Base-by-base conservation (phyloP, 2,888 invertebrate genomes). In the Lathronympha strigana region DNA sequence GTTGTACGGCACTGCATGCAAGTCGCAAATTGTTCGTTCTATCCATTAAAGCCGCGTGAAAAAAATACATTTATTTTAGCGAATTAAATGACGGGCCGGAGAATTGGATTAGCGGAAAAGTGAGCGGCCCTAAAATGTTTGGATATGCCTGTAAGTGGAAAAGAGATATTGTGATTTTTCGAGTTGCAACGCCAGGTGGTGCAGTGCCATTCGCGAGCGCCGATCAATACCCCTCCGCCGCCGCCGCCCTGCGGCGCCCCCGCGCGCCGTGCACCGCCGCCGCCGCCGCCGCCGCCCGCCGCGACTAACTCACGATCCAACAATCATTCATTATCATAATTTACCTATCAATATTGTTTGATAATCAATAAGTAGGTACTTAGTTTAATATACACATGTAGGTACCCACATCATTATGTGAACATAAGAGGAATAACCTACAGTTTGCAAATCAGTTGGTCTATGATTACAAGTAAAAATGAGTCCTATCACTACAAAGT, bases 161-260 rank as follows among this genome's bases (percentile, higher is more conserved):
- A 33, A 15, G 40, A 25, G 25, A 72, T 69, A 76, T 76, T 76
- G 73, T 72, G 74, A 76, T 69, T 77, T 81, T 79, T 67, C 73
- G 72, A 74, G 79, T 77, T 87, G 87, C 86, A 85, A 71, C 75
- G 77, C 79, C 82, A 82, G 85, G 83, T 82, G 82, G 80, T 87
- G 87, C 87, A 87, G 70, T 69, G 66, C 60, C 62, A 64, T 31
- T 11, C 68, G 47, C 50, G 76, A 77, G 73, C 71, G 69, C 72
- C 79, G 88, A 89, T 88, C 89, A 82, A 89, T 88, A 89, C 68
- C 72, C 73, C 71, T 67, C 72, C 71, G 72, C 68, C 70, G 71
- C 70, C 71, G 68, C 68, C 68, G 66, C 69, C 61, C 67, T 71
- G 57, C 23, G 53, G 45, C 17, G 67, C 70, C 67, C 67, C 67